phyloP scores from a whole-genome alignment of 2,113 vertebrate species.

The Microtus ochrogaster region DNA sequence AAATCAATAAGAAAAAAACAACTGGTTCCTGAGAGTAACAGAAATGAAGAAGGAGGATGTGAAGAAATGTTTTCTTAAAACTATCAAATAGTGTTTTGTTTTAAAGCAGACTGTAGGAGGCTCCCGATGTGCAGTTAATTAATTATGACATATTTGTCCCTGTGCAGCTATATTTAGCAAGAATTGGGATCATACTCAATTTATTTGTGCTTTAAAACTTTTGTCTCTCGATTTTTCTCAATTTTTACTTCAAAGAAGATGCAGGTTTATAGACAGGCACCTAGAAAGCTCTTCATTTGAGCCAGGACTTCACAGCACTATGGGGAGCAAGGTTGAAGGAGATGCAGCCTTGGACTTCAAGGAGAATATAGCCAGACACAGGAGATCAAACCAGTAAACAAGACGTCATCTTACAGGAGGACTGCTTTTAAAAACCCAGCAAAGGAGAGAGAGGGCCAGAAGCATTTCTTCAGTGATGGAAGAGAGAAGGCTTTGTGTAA shows the following conservation, averaged over 20 bases:
- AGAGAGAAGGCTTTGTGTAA: neutral
- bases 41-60: neutral
- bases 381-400: neutral
- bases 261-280: neutral
- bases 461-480: neutral
- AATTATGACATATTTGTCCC: conserved; percentile 49
- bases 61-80: conserved; percentile 35
- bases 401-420: neutral
- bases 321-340: neutral
- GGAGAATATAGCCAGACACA: neutral
- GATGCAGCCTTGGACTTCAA: neutral
- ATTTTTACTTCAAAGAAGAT: neutral
- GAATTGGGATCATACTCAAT: conserved; percentile 10
- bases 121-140: conserved; percentile 24
- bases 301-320: fast-evolving
- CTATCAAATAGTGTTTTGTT: conserved; percentile 32
- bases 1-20: neutral
- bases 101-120: neutral
- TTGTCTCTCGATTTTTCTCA: conserved; percentile 14
- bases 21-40: neutral
- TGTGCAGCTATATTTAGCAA: conserved; percentile 50
- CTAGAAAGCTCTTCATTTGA: neutral
- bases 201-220: conserved; percentile 38
- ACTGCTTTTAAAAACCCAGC: neutral
- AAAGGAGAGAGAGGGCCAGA: neutral